Percentiles rank a stretch among this genome's conserved stretches.
These are phyloP conservation scores for Peromyscus melanophrys DNA, from an alignment of 2,797 vertebrate genomes.

Conservation along the genomic window DNA sequence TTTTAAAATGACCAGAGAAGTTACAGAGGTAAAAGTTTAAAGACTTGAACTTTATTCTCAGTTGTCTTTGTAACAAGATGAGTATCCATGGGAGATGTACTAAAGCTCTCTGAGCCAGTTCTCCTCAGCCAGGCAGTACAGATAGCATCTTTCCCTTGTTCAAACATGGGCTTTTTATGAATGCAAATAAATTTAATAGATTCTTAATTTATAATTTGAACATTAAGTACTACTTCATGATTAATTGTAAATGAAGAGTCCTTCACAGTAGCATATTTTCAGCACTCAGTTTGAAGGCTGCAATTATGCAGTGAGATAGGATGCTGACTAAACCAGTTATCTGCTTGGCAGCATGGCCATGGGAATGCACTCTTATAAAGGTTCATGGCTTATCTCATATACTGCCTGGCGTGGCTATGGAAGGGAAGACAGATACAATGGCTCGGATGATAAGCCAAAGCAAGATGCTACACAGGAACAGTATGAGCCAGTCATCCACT, in stretches of 20 bases:
- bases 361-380: too few relatives aligned
- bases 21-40: accelerated
- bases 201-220: not conserved
- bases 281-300: not conserved
- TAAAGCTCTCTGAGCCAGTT: too few relatives aligned
- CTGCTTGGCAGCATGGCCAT: not conserved
- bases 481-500: not conserved
- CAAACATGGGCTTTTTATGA: not conserved
- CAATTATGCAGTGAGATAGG: not conserved
- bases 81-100: not conserved
- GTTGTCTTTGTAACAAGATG: not conserved
- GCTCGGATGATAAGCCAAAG: not conserved
- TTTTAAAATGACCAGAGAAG: not conserved
- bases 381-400: not conserved
- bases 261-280: constrained; percentile 4
- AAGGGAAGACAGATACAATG: not conserved
- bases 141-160: not conserved
- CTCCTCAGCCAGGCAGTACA: not conserved
- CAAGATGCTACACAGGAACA: not conserved
- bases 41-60: too few relatives aligned
- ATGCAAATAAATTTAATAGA: not conserved
- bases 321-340: not conserved
- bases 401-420: not conserved
- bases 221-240: not conserved
- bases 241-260: not conserved